These are phyloP conservation scores for Phlogophora meticulosa DNA, from an alignment of 2,888 invertebrate genomes.

Conservation along the genomic window DNA sequence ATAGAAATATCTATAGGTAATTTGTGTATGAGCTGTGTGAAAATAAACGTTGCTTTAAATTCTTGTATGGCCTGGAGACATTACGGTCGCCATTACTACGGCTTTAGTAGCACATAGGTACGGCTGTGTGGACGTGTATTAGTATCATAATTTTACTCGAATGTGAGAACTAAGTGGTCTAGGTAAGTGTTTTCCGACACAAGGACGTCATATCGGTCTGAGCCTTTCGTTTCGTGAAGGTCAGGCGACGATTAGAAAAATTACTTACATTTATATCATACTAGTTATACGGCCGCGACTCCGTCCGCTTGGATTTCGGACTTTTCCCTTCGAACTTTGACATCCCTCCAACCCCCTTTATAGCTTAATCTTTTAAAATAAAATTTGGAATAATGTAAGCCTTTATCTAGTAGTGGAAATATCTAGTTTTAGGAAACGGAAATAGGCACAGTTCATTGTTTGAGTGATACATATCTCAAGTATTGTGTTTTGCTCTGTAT, in stretches of 20 bases:
- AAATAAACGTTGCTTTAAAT: conserved; percentile 1
- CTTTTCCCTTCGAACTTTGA: no score
- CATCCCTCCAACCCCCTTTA: no score
- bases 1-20: neutral
- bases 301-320: no score
- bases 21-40: neutral
- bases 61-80: neutral
- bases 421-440: no score
- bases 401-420: no score
- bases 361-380: no score
- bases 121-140: neutral
- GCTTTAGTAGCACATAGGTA: conserved; percentile 9
- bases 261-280: conserved; percentile 28
- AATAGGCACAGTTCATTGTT: no score
- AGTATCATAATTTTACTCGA: conserved; percentile 52
- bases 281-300: no score
- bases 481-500: no score
- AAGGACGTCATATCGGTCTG: conserved; percentile 58
- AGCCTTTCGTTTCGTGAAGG: conserved; percentile 65
- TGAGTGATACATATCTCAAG: no score
- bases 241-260: conserved; percentile 61
- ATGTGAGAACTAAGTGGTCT: conserved; percentile 57
- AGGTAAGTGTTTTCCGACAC: conserved; percentile 53
- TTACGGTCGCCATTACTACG: neutral
- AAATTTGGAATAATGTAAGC: no score